These are phyloP conservation scores for Pachyramphus minor DNA, from an alignment of 2,113 vertebrate species.

Conservation along the genomic window DNA sequence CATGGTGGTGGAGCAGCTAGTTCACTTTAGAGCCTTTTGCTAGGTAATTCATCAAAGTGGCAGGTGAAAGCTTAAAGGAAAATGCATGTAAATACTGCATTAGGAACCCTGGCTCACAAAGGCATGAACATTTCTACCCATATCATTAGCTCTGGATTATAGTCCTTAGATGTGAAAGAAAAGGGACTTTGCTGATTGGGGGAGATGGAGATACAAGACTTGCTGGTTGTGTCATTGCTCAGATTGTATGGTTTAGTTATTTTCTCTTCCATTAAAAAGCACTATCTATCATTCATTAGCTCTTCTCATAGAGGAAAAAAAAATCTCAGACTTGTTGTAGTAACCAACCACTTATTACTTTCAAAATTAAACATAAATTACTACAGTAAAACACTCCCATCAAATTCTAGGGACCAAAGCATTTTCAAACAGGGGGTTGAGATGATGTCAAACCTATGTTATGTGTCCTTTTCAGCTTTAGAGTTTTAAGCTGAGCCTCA, in stretches of 20 bases:
- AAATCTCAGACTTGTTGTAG: background rate
- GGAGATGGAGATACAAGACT: background rate
- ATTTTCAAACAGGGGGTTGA: background rate
- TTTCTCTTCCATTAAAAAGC: background rate
- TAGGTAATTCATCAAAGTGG: constrained; percentile 35
- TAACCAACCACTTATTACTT: background rate
- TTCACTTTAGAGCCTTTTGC: constrained; percentile 24
- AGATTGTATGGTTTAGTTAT: background rate
- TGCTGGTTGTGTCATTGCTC: background rate
- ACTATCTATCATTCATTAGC: background rate
- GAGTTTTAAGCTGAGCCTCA: background rate
- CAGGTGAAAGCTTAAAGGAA: constrained; percentile 32
- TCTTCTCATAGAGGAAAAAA: background rate
- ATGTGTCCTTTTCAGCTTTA: background rate
- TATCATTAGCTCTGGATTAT: background rate
- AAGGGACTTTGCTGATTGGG: background rate
- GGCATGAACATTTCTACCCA: constrained; percentile 8
- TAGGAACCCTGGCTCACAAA: constrained; percentile 38
- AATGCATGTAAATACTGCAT: constrained; percentile 42
- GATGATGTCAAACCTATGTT: background rate
- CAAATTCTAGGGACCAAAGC: background rate
- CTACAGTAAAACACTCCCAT: background rate
- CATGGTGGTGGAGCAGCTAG: constrained; percentile 34
- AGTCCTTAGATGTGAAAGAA: background rate
- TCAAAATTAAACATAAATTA: background rate